phyloP scores from a whole-genome alignment of 1,140 invertebrate species.

The Brachionus asplanchnoidis region DNA sequence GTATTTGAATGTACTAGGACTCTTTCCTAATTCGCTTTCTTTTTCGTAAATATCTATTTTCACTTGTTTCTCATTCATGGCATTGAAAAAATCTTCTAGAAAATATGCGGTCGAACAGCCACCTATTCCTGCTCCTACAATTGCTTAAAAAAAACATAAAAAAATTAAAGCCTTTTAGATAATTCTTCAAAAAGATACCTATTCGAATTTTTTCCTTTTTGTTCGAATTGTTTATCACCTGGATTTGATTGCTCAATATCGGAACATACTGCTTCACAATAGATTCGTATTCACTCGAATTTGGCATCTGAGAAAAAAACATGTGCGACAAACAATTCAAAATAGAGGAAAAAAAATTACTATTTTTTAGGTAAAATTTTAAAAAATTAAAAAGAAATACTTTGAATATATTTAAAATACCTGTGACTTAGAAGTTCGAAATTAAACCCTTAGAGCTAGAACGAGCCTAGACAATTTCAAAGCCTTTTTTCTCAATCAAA shows the following conservation, averaged over 20 bases:
- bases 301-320: neutral
- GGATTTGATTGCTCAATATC: neutral
- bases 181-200: neutral
- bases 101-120: slow-evolving; percentile 23
- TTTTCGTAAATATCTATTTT: slow-evolving; percentile 26
- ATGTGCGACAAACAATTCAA: neutral
- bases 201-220: neutral
- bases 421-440: neutral
- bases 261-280: neutral
- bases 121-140: slow-evolving; percentile 14
- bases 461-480: neutral
- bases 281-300: neutral
- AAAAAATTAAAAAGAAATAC: neutral
- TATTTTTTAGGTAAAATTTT: neutral
- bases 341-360: neutral
- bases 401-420: neutral
- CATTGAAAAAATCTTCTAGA: slow-evolving; percentile 12
- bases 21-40: neutral
- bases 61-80: neutral
- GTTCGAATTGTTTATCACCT: neutral
- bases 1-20: neutral
- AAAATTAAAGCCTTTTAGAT: neutral
- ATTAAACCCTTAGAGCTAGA: neutral
- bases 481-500: neutral
- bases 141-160: neutral